Evolutionary conservation across 1,140 invertebrate genomes (phyloP), one percentile per base, ranked within the genome.

Genomic region (Drosophila mojavensis): DNA sequence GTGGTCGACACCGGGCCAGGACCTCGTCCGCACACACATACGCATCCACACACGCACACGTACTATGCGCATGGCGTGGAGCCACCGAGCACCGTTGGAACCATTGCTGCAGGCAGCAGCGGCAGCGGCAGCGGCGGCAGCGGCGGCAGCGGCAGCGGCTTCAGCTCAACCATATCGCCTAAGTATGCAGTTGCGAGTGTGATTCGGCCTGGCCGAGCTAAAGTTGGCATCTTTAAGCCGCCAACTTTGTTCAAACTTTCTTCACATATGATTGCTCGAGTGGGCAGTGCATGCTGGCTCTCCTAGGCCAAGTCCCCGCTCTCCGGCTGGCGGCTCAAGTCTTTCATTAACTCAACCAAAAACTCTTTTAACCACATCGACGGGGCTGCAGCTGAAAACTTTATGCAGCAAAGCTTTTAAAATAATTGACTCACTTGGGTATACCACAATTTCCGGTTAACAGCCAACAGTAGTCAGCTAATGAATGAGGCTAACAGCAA

Each of bases 381-480:
- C 24, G 36, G 58, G 36, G 15, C 50, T 74, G 69, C 65, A 81
- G 64, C 69, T 79, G 58, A 53, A 64, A 90, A 80, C 68, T 90
- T 82, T 79, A 75, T 83, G 79, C 81, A 77, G 56, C 73, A 88
- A 86, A 88, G 82, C 86, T 90, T 90, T 90, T 90, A 90, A 90
- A 90, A 90, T 90, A 90, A 90, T 90, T 90, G 88, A 86, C 78
- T 90, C 86, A 78, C 88, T 86, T 81, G 86, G 81, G 86, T 76
- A 81, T 90, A 70, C 81, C 82, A 78, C 77, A 90, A 89, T 89
- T 90, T 89, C 80, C 84, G 84, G 81, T 89, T 81, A 88, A 80
- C 82, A 81, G 84, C 59, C 75, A 79, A 5, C 30, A 47, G 43
- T 17, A 60, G 58, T 28, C 43, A 28, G 80, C 83, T 88, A 86